These are phyloP conservation scores for Erinaceus europaeus DNA, from an alignment of 2,113 vertebrate species.

Conservation along the genomic window DNA sequence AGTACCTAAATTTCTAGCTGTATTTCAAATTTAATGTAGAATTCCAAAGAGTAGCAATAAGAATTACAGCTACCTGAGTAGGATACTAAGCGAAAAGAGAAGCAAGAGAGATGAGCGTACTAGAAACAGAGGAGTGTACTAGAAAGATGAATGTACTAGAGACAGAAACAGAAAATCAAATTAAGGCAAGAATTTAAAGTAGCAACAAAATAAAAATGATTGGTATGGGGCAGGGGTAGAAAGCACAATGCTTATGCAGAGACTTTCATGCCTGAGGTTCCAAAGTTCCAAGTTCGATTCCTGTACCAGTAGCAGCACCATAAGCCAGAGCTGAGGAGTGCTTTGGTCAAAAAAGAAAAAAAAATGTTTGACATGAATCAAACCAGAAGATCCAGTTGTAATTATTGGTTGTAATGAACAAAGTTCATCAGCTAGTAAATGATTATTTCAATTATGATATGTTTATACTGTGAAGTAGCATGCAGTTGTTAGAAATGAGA, in stretches of 20 bases:
- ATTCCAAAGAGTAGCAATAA: constrained; percentile 22
- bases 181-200: neutral
- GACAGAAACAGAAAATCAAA: too few relatives aligned
- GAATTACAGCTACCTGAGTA: neutral
- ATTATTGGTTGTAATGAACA: neutral
- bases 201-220: neutral
- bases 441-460: neutral
- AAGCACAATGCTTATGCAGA: too few relatives aligned
- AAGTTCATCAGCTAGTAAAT: neutral
- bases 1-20: neutral
- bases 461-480: neutral
- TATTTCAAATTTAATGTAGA: constrained; percentile 19
- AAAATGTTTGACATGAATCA: neutral
- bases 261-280: too few relatives aligned
- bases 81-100: neutral
- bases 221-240: too few relatives aligned
- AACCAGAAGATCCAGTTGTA: neutral
- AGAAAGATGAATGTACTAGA: too few relatives aligned
- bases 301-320: too few relatives aligned
- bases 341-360: too few relatives aligned
- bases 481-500: neutral
- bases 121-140: too few relatives aligned
- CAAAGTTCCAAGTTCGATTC: too few relatives aligned
- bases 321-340: too few relatives aligned
- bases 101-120: neutral